phyloP scores from a whole-genome alignment of 92 coral and sea anemone species.

The Actinernus sp. region DNA sequence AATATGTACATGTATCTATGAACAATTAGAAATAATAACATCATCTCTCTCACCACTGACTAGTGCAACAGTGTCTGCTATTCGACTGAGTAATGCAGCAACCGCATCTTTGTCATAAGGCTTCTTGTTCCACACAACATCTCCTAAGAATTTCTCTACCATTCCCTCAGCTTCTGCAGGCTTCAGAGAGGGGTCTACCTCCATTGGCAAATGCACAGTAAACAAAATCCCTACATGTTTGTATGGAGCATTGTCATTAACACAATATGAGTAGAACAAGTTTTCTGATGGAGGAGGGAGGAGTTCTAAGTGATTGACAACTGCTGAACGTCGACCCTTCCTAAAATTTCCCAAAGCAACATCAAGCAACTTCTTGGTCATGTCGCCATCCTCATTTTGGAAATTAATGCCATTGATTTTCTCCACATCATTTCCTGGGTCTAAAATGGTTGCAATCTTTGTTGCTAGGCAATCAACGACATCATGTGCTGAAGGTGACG shows the following conservation, averaged over 20 bases:
- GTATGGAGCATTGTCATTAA: slow-evolving; percentile 83
- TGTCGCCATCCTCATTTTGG: slow-evolving; percentile 31
- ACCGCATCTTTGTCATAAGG: slow-evolving; percentile 68
- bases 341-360: slow-evolving; percentile 33
- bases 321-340: slow-evolving; percentile 62
- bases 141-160: slow-evolving; percentile 65
- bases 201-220: slow-evolving; percentile 82
- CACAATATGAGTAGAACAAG: slow-evolving; percentile 87
- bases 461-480: slow-evolving; percentile 78
- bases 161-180: slow-evolving; percentile 73
- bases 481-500: slow-evolving; percentile 67
- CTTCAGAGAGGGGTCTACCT: slow-evolving; percentile 39
- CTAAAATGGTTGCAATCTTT: slow-evolving; percentile 55
- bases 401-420: slow-evolving; percentile 30
- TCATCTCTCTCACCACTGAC: slow-evolving; percentile 65
- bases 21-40: too few relatives aligned
- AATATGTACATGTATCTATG: too few relatives aligned
- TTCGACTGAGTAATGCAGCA: slow-evolving; percentile 83
- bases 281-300: slow-evolving; percentile 80
- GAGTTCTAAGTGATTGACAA: slow-evolving; percentile 70
- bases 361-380: slow-evolving; percentile 65
- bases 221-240: slow-evolving; percentile 79
- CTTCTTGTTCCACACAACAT: slow-evolving; percentile 69
- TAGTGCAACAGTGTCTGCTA: slow-evolving; percentile 85
- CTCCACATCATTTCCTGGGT: slow-evolving; percentile 32